Evolutionary conservation across 1,140 invertebrate species (phyloP), one percentile per base, ranked within the genome.

Genomic region (Euura saliciscinereae): DNA sequence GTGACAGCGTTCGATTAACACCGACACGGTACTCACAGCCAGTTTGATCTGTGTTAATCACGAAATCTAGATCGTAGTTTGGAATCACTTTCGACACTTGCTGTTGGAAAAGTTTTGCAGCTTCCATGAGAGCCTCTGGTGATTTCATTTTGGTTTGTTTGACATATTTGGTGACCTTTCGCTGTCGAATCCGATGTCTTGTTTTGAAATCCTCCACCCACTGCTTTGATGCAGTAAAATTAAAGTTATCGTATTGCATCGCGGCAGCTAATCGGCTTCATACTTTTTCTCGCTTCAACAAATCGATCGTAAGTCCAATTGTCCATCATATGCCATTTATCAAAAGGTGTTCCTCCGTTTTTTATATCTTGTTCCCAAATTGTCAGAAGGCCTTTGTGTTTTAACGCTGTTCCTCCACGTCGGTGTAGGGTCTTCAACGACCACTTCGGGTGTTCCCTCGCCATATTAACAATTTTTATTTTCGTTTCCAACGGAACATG

Each of bases 131-230:
- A 51, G 46, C 46, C 46, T 51, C 46, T 51, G 46, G 46, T 51
- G 46, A 51, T 51, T 51, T 51, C 46, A 51, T 51, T 51, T n/a
- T 2, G 1, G 46, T 51, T 51, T 51, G 46, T 1, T 28, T 28
- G 28, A 28, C 1, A 28, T 28, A 28, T 28, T 28, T 28, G 3
- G 78, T 80, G 10, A 80, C 70, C 75, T 80, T 78, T 70, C 76
- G 43, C 70, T 75, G 73, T 43, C 68, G 46, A 69, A 80, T 80
- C 46, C 44, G 46, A 71, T 76, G 68, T 46, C 44, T 68, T 45
- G 70, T 3, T 71, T 80, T 80, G 28, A 80, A 75, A 13, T 71
- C 69, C 28, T 43, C 42, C 6, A 74, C 76, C 77, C 78, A 77
- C 13, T 13, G 13, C 46, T 72, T 28, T 8, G 69, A 73, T n/a